Base-by-base conservation (phyloP, 1,140 invertebrate genomes). In the Rhopalosiphum maidis region DNA sequence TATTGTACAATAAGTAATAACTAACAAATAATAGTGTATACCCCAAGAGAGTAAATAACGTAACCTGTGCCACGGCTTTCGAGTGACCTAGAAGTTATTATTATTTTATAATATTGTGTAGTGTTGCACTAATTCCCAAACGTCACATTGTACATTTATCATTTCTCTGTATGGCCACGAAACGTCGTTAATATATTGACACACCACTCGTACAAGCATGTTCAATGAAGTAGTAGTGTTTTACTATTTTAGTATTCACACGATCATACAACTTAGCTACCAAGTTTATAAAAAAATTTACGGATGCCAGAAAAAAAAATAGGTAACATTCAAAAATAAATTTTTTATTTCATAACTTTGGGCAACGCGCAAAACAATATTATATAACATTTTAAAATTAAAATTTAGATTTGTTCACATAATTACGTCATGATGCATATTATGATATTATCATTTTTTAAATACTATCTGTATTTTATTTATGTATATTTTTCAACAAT, bases 21-120 rank as follows among this genome's bases (percentile, higher is more conserved):
- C 25, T 68, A 68, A 68, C 30, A n/a, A 68, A 68, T 68, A 68
- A 68, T 68, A 68, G 60, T 77, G 6, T 18, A 77, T n/a, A 18
- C n/a, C 60, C 18, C 30, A n/a, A 51, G 46, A 77, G 60, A 77
- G 30, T 77, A 77, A 77, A 77, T 77, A 77, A 77, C 30, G n/a
- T 77, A 77, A 77, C n/a, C 60, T 77, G 60, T 18, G 30, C 30
- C 60, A 15, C 4, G 15, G n/a, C 5, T n/a, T 77, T 77, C 15
- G 0, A 77, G n/a, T 77, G 60, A 77, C n/a, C 60, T n/a, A 77
- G n/a, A n/a, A 15, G 30, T 77, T 77, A 77, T 35, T n/a, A 77
- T 77, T 77, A n/a, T 77, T 77, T 77, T 77, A 77, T 77, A 77
- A 77, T 77, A 77, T 77, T 77, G 30, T 77, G n/a, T 18, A 68